Base-by-base conservation (phyloP, 2,888 invertebrate species). In the Petrolisthes manimaculis region DNA sequence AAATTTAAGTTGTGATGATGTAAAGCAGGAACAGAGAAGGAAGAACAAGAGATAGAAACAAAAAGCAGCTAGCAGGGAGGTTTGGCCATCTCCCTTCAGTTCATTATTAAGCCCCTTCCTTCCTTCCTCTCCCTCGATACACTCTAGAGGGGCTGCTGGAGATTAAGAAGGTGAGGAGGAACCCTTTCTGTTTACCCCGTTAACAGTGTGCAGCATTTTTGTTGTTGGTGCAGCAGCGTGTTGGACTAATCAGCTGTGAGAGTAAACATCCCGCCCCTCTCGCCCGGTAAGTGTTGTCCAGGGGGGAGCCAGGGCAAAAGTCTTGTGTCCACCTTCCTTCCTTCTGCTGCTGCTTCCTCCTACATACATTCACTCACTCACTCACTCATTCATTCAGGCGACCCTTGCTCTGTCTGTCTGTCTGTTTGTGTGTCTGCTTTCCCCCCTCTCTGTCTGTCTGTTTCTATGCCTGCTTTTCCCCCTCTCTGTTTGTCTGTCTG, bases 241-340 rank as follows among this genome's bases (percentile, higher is more conserved):
- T 24, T 21, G 14, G 24, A 79, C 69, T 84, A 84, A 84, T 84
- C 84, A 84, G 84, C 84, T 69, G 79, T 84, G 84, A 84, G 69
- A 84, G 84, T 55, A 78, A 84, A 84, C 84, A 84, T 18, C 21
- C n/a, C 78, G 78, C 71, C 71, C 71, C 21, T 21, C 21, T 21
- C n/a, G n/a, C 71, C 21, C 6, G 71, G 12, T 71, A 71, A 71
- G 71, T 71, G 71, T 71, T 71, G 71, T 71, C 71, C 6, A 21
- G 9, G 71, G 71, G 71, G 71, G n/a, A 14, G 14, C n/a, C 18
- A 14, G 14, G 71, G 14, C 71, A 71, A 71, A 71, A 71, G 71
- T 71, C 71, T 78, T 78, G 78, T 78, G 78, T 51, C 78, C 53
- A 78, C 54, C 21, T 53, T 53, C 37, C n/a, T n/a, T n/a, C n/a